These are phyloP conservation scores for Morbakka virulenta DNA, from an alignment of 30 jellyfish, hydroid and myxozoan genomes.

Conservation along the genomic window DNA sequence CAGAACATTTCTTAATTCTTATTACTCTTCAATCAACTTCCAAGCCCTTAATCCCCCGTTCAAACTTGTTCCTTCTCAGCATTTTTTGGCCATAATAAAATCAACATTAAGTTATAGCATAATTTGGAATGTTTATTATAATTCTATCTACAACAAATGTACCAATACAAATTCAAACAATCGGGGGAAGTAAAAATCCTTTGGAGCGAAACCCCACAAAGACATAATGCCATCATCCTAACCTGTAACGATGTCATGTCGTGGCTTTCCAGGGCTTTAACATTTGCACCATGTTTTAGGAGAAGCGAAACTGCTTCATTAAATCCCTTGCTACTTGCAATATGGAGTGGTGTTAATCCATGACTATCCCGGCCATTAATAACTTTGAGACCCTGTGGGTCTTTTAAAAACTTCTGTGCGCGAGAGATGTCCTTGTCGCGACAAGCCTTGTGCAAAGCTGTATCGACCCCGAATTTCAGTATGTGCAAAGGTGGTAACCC, in stretches of 20 bases:
- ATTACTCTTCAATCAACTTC: too few relatives aligned
- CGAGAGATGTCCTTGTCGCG: slow-evolving; percentile 26
- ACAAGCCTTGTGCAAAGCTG: slow-evolving; percentile 75
- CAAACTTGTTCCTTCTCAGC: too few relatives aligned
- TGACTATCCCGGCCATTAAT: slow-evolving; percentile 67
- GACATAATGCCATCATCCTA: too few relatives aligned
- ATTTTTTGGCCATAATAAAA: too few relatives aligned
- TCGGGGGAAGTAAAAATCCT: too few relatives aligned
- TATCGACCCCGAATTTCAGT: slow-evolving; percentile 69
- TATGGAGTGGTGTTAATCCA: slow-evolving; percentile 84
- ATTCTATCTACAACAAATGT: too few relatives aligned
- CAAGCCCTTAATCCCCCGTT: too few relatives aligned
- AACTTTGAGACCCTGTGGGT: slow-evolving; percentile 44
- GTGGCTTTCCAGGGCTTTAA: slow-evolving; percentile 58
- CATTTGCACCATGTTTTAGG: slow-evolving; percentile 57
- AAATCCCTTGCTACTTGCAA: slow-evolving; percentile 65
- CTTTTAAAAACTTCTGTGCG: slow-evolving; percentile 48
- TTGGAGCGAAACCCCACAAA: too few relatives aligned
- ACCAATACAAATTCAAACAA: too few relatives aligned
- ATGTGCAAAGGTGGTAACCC: slow-evolving; percentile 66
- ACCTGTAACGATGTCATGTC: slow-evolving; percentile 88
- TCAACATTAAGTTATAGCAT: too few relatives aligned
- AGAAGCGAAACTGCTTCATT: slow-evolving; percentile 54
- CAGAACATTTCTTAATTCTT: too few relatives aligned
- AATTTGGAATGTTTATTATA: too few relatives aligned